phyloP scores from a whole-genome alignment of 1,140 invertebrate species.

The Metaphire vulgaris region DNA sequence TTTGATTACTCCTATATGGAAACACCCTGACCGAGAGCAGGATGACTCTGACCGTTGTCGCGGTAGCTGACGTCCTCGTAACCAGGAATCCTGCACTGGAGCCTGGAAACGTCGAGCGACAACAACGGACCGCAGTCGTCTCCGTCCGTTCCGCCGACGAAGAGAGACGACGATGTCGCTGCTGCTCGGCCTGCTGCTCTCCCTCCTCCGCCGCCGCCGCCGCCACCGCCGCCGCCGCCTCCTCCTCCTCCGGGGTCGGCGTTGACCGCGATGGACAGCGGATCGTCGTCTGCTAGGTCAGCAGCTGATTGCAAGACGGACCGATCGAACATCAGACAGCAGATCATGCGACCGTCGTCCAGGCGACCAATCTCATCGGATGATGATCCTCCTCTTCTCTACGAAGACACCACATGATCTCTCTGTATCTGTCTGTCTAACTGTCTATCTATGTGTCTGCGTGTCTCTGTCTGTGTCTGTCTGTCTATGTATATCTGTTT shows the following conservation, averaged over 20 bases:
- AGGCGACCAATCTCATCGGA: no score
- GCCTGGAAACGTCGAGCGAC: background rate
- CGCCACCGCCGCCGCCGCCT: background rate
- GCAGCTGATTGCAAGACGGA: background rate
- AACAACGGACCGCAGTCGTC: background rate
- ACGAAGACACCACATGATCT: no score
- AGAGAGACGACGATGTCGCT: no score
- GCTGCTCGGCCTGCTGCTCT: no score
- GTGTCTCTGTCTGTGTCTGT: background rate
- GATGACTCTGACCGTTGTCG: background rate
- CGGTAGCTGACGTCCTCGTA: background rate
- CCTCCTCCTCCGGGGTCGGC: background rate
- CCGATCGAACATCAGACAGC: background rate
- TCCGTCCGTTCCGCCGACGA: background rate
- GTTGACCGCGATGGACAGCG: background rate
- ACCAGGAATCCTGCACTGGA: background rate
- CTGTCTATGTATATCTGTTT: background rate
- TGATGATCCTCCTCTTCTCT: no score
- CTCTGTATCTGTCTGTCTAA: background rate
- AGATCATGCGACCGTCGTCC: no score
- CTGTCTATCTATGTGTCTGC: background rate
- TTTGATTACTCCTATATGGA: no score
- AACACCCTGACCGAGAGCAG: no score
- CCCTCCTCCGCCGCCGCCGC: no score
- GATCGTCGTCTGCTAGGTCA: background rate